Conservation (phyloP, 2,888 invertebrate species). For the Urechis unicinctus region DNA sequence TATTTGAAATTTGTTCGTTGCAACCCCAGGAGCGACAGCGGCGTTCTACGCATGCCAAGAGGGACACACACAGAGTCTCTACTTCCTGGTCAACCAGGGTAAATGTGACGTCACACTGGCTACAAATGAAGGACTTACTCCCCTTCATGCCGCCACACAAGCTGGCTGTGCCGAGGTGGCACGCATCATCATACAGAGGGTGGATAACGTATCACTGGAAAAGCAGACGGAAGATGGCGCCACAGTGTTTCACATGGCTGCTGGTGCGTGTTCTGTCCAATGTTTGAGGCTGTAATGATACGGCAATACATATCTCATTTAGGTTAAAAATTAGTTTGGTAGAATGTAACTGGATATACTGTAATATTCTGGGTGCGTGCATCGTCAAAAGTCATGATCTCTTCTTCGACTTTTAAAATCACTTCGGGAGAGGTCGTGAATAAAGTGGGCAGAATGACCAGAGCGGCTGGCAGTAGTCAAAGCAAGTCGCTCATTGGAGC, state of each 20-base stretch:
- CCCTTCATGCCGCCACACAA: constrained; percentile 80
- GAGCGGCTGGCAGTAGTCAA: no score
- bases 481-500: no score
- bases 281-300: no score
- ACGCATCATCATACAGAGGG: constrained; percentile 17
- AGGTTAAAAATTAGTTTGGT: no score
- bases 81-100: constrained; percentile 75
- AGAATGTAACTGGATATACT: no score
- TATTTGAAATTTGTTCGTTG: background rate
- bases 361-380: no score
- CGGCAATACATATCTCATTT: no score
- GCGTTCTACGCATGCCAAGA: constrained; percentile 83
- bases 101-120: constrained; percentile 73
- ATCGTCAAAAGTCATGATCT: no score
- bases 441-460: no score
- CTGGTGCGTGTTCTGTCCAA: no score
- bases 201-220: constrained; percentile 10
- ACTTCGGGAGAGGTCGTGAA: no score
- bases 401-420: no score
- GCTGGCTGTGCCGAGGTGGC: constrained; percentile 68
- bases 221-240: constrained; percentile 67
- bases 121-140: constrained; percentile 81
- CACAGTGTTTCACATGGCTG: constrained; percentile 79
- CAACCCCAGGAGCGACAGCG: constrained; percentile 66
- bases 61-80: constrained; percentile 76